These are phyloP conservation scores for Pituophis catenifer DNA, from an alignment of 2,113 vertebrate species.

Conservation along the genomic window DNA sequence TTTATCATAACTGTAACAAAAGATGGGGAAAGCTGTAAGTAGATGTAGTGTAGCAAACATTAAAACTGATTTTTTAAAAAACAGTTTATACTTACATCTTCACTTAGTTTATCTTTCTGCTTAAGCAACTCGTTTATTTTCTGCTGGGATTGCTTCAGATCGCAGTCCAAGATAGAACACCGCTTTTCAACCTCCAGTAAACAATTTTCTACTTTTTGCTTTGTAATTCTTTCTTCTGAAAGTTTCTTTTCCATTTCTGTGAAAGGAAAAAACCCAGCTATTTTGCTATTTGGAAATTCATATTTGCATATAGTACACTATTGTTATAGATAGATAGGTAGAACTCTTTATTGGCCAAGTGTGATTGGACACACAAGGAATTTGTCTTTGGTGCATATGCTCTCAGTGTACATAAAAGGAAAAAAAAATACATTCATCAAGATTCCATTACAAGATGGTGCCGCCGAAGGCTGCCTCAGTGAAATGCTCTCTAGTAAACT, in stretches of 20 bases:
- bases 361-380: too few relatives aligned
- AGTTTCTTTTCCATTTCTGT: slow-evolving; percentile 96
- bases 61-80: neutral
- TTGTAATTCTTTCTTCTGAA: slow-evolving; percentile 85
- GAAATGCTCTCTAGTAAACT: neutral
- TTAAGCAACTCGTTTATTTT: slow-evolving; percentile 88
- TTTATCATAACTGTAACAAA: neutral
- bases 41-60: neutral
- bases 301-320: neutral
- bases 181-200: slow-evolving; percentile 92
- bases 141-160: slow-evolving; percentile 94
- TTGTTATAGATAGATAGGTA: neutral
- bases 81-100: slow-evolving; percentile 79
- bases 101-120: slow-evolving; percentile 88
- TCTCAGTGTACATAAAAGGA: too few relatives aligned
- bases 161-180: slow-evolving; percentile 93
- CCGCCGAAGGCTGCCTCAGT: too few relatives aligned
- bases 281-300: neutral
- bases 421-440: too few relatives aligned
- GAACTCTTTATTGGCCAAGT: too few relatives aligned
- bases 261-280: slow-evolving; percentile 1
- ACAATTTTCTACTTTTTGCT: slow-evolving; percentile 89
- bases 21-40: neutral
- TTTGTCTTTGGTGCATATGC: too few relatives aligned
- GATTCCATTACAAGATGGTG: too few relatives aligned